phyloP scores from a whole-genome alignment of 1,140 invertebrate genomes.

The Dryas iulia region DNA sequence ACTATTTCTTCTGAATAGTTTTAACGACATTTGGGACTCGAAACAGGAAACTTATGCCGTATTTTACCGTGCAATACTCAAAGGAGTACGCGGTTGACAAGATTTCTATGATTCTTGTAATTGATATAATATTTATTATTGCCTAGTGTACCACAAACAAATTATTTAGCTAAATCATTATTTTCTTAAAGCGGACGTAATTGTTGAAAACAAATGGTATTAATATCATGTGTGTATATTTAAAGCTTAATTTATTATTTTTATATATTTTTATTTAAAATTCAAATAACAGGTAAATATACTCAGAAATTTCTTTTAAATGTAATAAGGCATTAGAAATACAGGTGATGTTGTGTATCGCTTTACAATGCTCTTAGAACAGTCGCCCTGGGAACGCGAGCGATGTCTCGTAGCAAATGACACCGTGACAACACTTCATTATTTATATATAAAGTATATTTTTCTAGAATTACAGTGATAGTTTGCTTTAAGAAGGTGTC shows the following conservation, averaged over 20 bases:
- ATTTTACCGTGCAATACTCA: constrained; percentile 37
- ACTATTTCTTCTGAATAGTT: constrained; percentile 21
- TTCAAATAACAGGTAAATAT: not conserved
- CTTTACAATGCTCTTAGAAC: constrained; percentile 28
- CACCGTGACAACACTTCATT: constrained; percentile 12
- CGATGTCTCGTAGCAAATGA: constrained; percentile 1
- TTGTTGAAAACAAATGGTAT: too few species aligned
- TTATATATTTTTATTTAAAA: not conserved
- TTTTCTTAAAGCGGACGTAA: too few species aligned
- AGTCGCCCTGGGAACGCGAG: constrained; percentile 1
- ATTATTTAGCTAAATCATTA: too few species aligned
- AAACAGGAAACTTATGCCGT: constrained; percentile 39
- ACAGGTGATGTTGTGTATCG: constrained; percentile 10
- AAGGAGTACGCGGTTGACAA: constrained; percentile 31
- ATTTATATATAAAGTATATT: constrained; percentile 10
- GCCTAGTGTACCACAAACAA: too few species aligned
- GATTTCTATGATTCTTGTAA: constrained; percentile 3
- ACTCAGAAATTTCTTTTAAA: constrained; percentile 11
- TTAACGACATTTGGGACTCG: constrained; percentile 41
- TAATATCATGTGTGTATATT: too few species aligned
- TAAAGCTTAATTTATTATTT: too few species aligned
- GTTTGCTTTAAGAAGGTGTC: too few species aligned
- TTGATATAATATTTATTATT: constrained; percentile 5
- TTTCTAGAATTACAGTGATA: not conserved
- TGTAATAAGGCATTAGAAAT: constrained; percentile 11